phyloP scores from a whole-genome alignment of 2,888 invertebrate species.

The Hanleya hanleyi region DNA sequence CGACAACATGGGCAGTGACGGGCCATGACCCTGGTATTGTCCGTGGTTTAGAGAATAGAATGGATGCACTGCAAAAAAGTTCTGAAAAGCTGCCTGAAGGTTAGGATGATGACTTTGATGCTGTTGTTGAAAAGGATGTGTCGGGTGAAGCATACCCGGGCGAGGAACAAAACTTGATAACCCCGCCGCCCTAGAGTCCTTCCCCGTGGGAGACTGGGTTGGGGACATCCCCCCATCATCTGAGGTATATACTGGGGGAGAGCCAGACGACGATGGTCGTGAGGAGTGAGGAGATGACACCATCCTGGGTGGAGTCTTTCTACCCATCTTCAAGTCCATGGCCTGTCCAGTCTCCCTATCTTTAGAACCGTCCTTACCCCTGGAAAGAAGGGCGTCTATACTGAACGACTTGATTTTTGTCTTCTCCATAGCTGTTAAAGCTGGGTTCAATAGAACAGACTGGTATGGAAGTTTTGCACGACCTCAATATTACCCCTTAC shows the following conservation, averaged over 20 bases:
- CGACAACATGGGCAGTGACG: constrained; percentile 43
- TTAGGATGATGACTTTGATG: neutral
- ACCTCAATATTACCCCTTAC: too few relatives aligned
- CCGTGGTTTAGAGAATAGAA: neutral
- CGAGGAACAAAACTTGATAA: constrained; percentile 50
- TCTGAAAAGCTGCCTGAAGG: neutral
- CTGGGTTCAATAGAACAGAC: too few relatives aligned
- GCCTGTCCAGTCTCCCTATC: neutral
- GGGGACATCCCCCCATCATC: constrained; percentile 16
- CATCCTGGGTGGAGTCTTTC: too few relatives aligned
- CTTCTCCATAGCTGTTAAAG: constrained; percentile 59
- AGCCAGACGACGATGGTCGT: constrained; percentile 49
- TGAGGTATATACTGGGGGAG: constrained; percentile 28
- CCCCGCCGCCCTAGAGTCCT: constrained; percentile 14
- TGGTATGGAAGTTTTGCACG: too few relatives aligned
- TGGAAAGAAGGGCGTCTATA: constrained; percentile 89
- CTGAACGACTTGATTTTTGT: constrained; percentile 83
- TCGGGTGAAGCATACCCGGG: constrained; percentile 54
- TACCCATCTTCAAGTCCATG: neutral
- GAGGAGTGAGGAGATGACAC: constrained; percentile 31
- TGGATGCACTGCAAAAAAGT: neutral
- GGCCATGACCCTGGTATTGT: neutral
- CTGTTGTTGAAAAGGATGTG: constrained; percentile 34
- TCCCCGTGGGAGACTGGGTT: constrained; percentile 45
- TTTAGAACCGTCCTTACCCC: constrained; percentile 61